Conservation (phyloP, 2,113 vertebrate species). For the Thalassoma bifasciatum region DNA sequence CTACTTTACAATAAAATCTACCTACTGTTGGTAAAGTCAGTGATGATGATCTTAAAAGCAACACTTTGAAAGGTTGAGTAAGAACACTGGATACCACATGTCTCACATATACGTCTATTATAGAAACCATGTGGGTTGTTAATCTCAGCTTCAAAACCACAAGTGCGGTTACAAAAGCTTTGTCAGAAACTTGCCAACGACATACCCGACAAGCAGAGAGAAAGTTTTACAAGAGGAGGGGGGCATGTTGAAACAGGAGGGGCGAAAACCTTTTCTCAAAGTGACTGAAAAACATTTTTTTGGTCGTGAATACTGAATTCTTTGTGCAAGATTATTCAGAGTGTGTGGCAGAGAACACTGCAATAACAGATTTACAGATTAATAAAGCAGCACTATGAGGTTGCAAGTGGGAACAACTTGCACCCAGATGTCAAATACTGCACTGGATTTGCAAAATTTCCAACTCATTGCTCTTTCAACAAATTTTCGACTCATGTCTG, state of each 20-base stretch:
- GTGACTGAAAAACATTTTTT: background rate
- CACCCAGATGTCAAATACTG: too few species aligned
- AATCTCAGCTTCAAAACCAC: constrained; percentile 44
- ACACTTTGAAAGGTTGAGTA: background rate
- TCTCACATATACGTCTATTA: background rate
- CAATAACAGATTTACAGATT: background rate
- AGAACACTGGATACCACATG: constrained; percentile 4
- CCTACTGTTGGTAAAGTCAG: background rate
- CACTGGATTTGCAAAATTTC: background rate
- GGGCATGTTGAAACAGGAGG: background rate
- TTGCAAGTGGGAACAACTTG: too few species aligned
- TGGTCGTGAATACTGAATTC: background rate
- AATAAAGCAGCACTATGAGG: background rate
- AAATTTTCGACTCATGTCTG: background rate
- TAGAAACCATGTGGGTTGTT: constrained; percentile 51
- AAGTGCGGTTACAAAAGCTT: constrained; percentile 33
- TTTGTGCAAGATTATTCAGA: background rate
- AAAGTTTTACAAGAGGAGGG: background rate
- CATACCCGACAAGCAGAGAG: background rate
- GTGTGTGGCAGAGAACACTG: background rate
- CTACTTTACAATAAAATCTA: background rate
- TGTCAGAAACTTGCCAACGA: background rate
- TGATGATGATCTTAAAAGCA: background rate
- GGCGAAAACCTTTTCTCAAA: background rate
- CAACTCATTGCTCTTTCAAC: background rate